These are phyloP conservation scores for Venusia cambrica DNA, from an alignment of 2,888 invertebrate genomes.

Conservation along the genomic window DNA sequence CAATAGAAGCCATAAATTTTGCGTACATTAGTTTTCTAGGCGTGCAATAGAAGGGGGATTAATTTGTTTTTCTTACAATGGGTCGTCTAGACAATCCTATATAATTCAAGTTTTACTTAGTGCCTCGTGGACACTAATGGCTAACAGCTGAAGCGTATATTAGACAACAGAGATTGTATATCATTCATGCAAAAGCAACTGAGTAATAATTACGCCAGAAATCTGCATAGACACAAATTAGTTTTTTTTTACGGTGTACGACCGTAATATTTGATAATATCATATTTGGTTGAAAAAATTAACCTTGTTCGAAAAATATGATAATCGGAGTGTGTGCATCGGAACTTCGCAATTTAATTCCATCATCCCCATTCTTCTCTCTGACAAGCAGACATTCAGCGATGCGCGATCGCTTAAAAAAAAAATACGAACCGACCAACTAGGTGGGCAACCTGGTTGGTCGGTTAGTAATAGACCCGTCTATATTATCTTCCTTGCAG, in stretches of 20 bases:
- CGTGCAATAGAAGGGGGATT: conserved; percentile 68
- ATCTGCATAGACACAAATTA: not conserved
- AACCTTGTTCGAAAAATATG: too few species aligned
- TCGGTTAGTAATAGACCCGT: too few species aligned
- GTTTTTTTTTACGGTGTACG: conserved; percentile 6
- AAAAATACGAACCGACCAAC: too few species aligned
- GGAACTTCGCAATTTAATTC: too few species aligned
- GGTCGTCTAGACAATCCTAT: conserved; percentile 75
- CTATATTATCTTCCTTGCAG: too few species aligned
- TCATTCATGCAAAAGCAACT: conserved; percentile 41
- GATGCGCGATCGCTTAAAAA: too few species aligned
- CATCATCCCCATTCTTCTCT: too few species aligned
- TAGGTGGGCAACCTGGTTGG: too few species aligned
- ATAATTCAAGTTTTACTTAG: conserved; percentile 79
- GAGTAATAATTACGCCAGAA: not conserved
- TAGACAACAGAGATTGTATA: conserved; percentile 44
- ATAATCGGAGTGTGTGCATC: too few species aligned
- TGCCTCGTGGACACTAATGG: conserved; percentile 65
- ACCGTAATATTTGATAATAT: too few species aligned
- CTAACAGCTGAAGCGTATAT: conserved; percentile 49
- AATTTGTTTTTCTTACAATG: conserved; percentile 80
- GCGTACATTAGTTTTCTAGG: conserved; percentile 60
- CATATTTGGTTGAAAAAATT: too few species aligned
- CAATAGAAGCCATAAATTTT: conserved; percentile 70
- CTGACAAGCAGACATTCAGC: too few species aligned